Conservation (phyloP, 2,113 vertebrate species). For the Misgurnus anguillicaudatus region DNA sequence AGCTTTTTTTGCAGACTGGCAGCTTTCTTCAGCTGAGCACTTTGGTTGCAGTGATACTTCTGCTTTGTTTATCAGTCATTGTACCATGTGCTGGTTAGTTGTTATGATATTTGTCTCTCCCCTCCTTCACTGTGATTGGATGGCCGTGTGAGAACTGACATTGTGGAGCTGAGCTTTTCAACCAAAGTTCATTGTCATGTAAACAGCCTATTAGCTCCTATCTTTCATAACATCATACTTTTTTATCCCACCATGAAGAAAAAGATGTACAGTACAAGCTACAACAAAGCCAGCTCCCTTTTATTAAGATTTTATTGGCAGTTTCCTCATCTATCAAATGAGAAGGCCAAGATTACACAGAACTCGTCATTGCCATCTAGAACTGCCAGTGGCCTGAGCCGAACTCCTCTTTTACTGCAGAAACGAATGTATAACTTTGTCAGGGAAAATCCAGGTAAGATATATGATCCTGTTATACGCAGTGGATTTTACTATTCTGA, state of each 20-base stretch:
- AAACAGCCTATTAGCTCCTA: no score
- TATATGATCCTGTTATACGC: conserved; percentile 43
- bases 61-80: no score
- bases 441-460: conserved; percentile 51
- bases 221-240: neutral
- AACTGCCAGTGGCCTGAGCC: neutral
- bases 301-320: neutral
- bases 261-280: neutral
- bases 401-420: neutral
- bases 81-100: no score
- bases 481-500: conserved; percentile 49
- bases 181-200: no score
- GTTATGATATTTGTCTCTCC: no score
- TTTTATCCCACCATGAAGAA: neutral
- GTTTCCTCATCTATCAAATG: neutral
- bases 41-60: no score
- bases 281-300: neutral
- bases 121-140: no score
- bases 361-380: neutral
- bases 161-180: no score
- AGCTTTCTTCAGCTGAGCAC: no score
- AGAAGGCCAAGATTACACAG: neutral
- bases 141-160: no score
- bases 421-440: neutral
- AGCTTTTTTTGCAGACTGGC: no score